Evolutionary conservation across 2,113 vertebrate genomes (phyloP).

Genomic region (Nymphicus hollandicus): DNA sequence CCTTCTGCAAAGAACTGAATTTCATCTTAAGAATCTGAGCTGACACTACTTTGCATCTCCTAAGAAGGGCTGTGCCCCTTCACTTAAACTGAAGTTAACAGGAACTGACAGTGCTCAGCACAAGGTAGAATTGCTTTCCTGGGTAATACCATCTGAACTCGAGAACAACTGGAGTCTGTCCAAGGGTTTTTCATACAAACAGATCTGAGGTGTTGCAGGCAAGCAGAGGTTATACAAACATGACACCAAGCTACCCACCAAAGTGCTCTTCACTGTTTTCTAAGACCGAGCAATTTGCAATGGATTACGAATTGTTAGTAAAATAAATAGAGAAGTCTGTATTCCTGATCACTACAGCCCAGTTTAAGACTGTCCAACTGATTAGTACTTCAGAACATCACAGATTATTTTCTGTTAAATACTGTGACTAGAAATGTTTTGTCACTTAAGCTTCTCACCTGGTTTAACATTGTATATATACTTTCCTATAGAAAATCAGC

Average conservation of each 20-base stretch:
- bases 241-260: fast-evolving
- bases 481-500: neutral
- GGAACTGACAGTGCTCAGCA: neutral
- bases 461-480: neutral
- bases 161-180: neutral
- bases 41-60: neutral
- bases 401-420: neutral
- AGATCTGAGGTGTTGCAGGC: neutral
- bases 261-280: neutral
- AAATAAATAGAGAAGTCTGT: neutral
- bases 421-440: neutral
- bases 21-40: slow-evolving; percentile 1
- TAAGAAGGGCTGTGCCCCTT: neutral
- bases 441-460: neutral
- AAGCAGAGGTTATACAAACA: neutral
- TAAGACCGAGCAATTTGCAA: neutral
- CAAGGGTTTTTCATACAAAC: neutral
- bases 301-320: neutral
- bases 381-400: neutral
- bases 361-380: neutral
- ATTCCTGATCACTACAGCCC: neutral
- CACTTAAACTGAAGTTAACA: neutral
- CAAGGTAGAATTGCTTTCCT: neutral
- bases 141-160: neutral
- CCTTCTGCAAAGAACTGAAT: neutral